These are phyloP conservation scores for Rhynchonycteris naso DNA, from an alignment of 2,797 vertebrate species.

Conservation along the genomic window DNA sequence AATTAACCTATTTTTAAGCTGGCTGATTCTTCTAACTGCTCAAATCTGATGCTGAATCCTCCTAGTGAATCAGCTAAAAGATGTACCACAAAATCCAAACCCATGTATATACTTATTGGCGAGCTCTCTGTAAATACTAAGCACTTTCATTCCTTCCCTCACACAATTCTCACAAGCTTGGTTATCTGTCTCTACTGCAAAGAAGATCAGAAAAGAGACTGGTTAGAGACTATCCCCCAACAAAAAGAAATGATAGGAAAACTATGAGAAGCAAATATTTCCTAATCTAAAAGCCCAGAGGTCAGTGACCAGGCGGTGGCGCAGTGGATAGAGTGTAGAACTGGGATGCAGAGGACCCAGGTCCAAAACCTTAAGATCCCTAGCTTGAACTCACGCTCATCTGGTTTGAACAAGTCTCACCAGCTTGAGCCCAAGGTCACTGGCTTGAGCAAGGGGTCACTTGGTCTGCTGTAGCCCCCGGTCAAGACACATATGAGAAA, in stretches of 20 bases:
- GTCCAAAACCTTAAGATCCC: no score
- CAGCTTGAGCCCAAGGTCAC: no score
- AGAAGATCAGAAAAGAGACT: neutral
- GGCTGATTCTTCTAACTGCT: neutral
- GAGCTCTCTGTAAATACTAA: neutral
- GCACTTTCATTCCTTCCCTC: neutral
- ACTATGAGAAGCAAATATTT: neutral
- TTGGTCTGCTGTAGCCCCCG: no score
- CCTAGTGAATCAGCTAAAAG: neutral
- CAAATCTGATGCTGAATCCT: neutral
- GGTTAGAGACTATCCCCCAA: neutral
- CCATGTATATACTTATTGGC: neutral
- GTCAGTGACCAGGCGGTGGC: no score
- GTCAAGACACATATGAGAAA: no score
- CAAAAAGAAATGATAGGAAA: neutral
- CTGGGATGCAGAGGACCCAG: no score
- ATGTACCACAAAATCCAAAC: neutral
- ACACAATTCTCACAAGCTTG: neutral
- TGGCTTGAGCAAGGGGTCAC: no score
- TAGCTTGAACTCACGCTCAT: no score
- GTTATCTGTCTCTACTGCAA: neutral
- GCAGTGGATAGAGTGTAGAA: no score
- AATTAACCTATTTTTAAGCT: neutral
- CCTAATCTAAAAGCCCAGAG: neutral
- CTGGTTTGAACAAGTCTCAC: no score